Conservation (phyloP, 2,888 invertebrate species). For the Girardia tigrina region DNA sequence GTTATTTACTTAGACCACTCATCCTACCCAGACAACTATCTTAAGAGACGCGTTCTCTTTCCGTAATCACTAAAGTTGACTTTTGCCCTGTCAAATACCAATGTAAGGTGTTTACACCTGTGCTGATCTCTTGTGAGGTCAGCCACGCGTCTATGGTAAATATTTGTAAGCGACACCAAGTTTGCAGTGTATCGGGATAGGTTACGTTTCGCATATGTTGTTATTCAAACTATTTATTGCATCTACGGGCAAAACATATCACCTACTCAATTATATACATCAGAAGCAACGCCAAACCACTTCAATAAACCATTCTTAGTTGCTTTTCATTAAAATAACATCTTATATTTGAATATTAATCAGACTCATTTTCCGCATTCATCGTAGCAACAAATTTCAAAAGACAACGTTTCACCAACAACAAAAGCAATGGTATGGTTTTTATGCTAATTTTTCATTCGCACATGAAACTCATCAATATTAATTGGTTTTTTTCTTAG, state of each 20-base stretch:
- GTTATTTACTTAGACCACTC: not conserved
- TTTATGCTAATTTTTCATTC: not conserved
- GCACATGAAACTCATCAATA: not conserved
- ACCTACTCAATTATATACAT: constrained; percentile 19
- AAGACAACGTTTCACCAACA: not conserved
- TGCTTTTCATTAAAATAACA: not conserved
- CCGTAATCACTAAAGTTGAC: constrained; percentile 19
- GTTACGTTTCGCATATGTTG: constrained; percentile 15
- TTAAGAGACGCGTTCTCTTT: not conserved
- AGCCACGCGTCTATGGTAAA: constrained; percentile 23
- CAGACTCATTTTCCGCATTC: not conserved
- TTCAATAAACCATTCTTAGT: not conserved
- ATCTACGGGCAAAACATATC: constrained; percentile 19
- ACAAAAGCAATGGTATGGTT: not conserved
- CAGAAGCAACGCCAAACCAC: constrained; percentile 23
- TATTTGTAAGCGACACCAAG: constrained; percentile 23
- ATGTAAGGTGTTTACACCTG: constrained; percentile 20
- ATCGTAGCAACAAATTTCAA: constrained; percentile 11
- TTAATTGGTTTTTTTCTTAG: not conserved
- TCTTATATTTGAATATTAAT: constrained; percentile 13
- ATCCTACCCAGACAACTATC: not conserved
- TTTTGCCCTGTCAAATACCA: constrained; percentile 23
- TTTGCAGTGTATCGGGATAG: constrained; percentile 4
- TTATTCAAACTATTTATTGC: constrained; percentile 14
- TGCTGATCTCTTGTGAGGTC: constrained; percentile 15